These are phyloP conservation scores for Hipparchia sbordonii DNA, from an alignment of 2,888 invertebrate species.

Conservation along the genomic window DNA sequence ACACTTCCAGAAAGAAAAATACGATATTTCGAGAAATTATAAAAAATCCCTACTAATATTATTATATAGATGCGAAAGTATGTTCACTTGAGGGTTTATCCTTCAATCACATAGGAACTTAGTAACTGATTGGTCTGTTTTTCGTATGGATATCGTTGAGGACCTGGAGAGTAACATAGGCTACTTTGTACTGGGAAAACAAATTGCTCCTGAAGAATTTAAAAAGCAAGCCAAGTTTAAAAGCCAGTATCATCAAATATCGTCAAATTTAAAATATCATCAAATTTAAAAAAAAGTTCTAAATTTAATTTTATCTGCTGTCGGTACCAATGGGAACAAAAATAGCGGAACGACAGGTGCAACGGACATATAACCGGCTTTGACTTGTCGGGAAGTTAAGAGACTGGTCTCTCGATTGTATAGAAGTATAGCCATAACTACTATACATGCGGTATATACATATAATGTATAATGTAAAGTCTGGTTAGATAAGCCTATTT, in stretches of 20 bases:
- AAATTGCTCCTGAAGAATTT: no score
- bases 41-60: no score
- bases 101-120: no score
- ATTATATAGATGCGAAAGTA: no score
- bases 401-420: conserved; percentile 32
- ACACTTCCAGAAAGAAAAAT: no score
- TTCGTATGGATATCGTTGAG: no score
- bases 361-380: conserved; percentile 42
- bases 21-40: no score
- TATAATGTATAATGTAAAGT: conserved; percentile 9
- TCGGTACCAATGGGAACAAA: conserved; percentile 35
- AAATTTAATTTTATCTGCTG: conserved; percentile 9
- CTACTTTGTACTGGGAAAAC: no score
- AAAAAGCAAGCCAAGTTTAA: no score
- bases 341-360: conserved; percentile 43
- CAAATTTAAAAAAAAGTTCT: background rate
- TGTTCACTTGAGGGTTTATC: no score
- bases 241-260: background rate
- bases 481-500: conserved; percentile 20
- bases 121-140: no score
- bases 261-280: background rate
- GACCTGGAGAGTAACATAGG: no score
- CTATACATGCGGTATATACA: background rate
- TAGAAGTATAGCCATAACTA: conserved; percentile 19
- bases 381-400: conserved; percentile 40